phyloP scores from a whole-genome alignment of 2,113 vertebrate species.

The Melanotaenia duboulayi region DNA sequence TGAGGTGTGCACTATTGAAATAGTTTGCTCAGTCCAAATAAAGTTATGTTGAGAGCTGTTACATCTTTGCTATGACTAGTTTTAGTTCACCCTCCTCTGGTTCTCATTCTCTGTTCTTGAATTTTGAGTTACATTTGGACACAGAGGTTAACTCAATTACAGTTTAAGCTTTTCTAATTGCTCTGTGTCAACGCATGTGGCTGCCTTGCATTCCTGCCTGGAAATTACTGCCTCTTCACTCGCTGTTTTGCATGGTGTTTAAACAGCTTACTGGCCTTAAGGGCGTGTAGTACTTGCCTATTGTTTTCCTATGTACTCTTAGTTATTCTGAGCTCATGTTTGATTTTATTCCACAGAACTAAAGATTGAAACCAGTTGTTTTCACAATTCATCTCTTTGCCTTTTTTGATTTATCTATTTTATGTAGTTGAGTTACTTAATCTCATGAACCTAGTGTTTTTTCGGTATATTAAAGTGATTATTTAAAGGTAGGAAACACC shows the following conservation, averaged over 20 bases:
- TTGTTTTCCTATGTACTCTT: background rate
- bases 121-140: slow-evolving; percentile 33
- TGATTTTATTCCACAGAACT: background rate
- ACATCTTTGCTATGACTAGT: background rate
- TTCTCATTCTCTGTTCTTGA: slow-evolving; percentile 19
- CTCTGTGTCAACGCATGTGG: slow-evolving; percentile 14
- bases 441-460: too few relatives aligned
- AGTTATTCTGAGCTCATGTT: background rate
- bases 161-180: slow-evolving; percentile 45
- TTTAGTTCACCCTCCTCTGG: background rate
- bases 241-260: background rate
- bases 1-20: background rate
- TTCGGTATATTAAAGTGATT: too few relatives aligned
- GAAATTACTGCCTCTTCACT: slow-evolving; percentile 2
- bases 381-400: background rate
- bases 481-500: too few relatives aligned
- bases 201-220: slow-evolving; percentile 16
- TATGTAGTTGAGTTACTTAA: background rate
- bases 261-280: background rate
- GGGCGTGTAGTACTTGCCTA: too few relatives aligned
- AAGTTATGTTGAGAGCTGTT: background rate
- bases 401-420: background rate
- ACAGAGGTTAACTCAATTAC: slow-evolving; percentile 57
- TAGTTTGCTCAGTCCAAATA: background rate
- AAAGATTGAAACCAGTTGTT: background rate